A percentile compares a stretch with the other conserved stretches of the same genome.
Evolutionary conservation across 2,888 invertebrate genomes (phyloP).

Genomic region (Cynaeus angustus): DNA sequence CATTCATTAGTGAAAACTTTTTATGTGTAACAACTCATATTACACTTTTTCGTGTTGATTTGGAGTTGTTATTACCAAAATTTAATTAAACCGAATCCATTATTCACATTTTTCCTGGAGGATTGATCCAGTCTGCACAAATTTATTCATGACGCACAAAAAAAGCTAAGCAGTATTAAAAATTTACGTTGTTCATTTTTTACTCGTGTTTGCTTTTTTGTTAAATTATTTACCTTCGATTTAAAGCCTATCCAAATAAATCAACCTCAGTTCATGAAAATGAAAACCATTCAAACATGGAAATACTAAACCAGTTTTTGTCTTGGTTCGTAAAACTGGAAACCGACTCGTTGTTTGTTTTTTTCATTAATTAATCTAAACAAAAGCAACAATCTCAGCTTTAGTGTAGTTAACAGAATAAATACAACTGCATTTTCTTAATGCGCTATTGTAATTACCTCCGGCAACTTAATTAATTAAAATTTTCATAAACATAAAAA

Average conservation of each 20-base stretch:
- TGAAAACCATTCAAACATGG: too few relatives aligned
- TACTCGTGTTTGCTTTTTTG: not conserved
- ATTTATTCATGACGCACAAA: not conserved
- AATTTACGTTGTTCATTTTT: not conserved
- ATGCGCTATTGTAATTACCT: too few relatives aligned
- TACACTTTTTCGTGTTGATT: not conserved
- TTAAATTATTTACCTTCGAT: not conserved
- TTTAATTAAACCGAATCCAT: not conserved
- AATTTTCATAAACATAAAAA: too few relatives aligned
- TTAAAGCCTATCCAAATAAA: not conserved
- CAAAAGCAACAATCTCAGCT: too few relatives aligned
- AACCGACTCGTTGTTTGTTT: too few relatives aligned
- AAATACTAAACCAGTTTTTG: too few relatives aligned
- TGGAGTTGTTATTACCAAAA: not conserved
- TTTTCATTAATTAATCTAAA: too few relatives aligned
- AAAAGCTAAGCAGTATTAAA: constrained; percentile 2
- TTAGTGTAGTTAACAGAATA: too few relatives aligned
- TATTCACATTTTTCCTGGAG: constrained; percentile 1
- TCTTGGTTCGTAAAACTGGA: too few relatives aligned
- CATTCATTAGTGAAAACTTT: not conserved
- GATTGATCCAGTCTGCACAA: not conserved
- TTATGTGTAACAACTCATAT: not conserved
- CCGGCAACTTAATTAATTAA: too few relatives aligned
- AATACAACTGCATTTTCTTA: too few relatives aligned
- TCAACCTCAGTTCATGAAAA: too few relatives aligned